phyloP scores from a whole-genome alignment of 2,888 invertebrate genomes.

The Punctoribates punctum region DNA sequence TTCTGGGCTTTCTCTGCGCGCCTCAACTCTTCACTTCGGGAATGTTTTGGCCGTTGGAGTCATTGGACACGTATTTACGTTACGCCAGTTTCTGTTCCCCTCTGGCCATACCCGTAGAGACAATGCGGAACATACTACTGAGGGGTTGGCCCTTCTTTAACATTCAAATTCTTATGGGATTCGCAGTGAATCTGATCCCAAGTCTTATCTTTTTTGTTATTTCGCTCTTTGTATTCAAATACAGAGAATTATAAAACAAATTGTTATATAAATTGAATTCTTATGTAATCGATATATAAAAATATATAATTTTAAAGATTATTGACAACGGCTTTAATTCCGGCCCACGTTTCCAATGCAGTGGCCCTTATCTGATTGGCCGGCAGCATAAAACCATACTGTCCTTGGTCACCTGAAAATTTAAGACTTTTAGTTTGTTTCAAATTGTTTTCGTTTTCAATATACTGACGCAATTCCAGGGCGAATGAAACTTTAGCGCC shows the following conservation, averaged over 20 bases:
- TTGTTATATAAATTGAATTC: no score
- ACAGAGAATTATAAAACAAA: not conserved
- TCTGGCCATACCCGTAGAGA: not conserved
- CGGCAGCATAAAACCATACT: conserved; percentile 20
- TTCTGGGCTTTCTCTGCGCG: conserved; percentile 35
- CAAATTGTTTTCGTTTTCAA: no score
- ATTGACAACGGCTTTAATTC: conserved; percentile 18
- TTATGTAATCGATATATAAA: not conserved
- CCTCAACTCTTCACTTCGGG: conserved; percentile 59
- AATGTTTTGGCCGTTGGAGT: conserved; percentile 93
- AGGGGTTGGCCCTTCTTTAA: not conserved
- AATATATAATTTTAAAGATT: not conserved
- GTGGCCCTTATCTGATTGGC: not conserved
- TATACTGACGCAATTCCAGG: not conserved
- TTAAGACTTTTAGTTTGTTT: no score
- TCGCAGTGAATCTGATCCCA: not conserved
- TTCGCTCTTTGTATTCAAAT: not conserved
- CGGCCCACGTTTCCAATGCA: conserved; percentile 1
- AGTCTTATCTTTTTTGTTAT: not conserved
- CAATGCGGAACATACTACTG: not conserved
- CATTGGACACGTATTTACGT: conserved; percentile 65
- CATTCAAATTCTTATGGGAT: not conserved
- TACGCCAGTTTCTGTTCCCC: not conserved
- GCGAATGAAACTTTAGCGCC: conserved; percentile 1
- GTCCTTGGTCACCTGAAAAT: conserved; percentile 6